phyloP scores from a whole-genome alignment of 2,888 invertebrate species.

The Cephus pulcher region DNA sequence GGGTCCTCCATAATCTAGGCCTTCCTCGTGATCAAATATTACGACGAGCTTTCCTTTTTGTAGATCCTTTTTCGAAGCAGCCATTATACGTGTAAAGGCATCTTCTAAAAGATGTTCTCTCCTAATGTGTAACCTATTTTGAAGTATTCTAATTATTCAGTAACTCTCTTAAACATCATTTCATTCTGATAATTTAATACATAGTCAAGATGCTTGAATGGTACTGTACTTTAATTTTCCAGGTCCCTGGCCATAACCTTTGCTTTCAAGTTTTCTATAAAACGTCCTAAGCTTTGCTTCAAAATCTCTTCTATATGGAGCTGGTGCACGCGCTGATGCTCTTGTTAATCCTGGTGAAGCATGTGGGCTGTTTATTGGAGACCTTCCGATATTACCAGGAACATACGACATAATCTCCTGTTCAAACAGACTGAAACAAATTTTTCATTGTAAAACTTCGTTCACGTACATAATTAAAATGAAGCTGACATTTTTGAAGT shows the following conservation, averaged over 20 bases:
- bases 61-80: constrained; percentile 93
- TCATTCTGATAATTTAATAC: not conserved
- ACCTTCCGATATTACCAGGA: constrained; percentile 71
- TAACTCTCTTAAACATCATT: constrained; percentile 8
- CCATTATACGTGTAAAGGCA: constrained; percentile 96
- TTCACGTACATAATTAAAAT: not conserved
- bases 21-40: constrained; percentile 95
- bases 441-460: constrained; percentile 27
- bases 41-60: constrained; percentile 96
- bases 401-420: constrained; percentile 99
- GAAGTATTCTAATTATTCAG: constrained; percentile 24
- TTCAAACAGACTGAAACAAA: constrained; percentile 88
- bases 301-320: constrained; percentile 92
- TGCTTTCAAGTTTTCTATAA: constrained; percentile 93
- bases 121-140: constrained; percentile 85
- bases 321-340: constrained; percentile 83
- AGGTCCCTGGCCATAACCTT: constrained; percentile 97
- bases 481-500: not conserved
- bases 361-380: constrained; percentile 74
- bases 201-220: not conserved
- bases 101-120: constrained; percentile 95
- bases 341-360: constrained; percentile 86
- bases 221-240: constrained; percentile 83
- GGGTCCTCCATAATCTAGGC: constrained; percentile 97
- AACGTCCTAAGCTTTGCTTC: constrained; percentile 95